These are phyloP conservation scores for Deilephila porcellus DNA, from an alignment of 2,888 invertebrate genomes.

Conservation along the genomic window DNA sequence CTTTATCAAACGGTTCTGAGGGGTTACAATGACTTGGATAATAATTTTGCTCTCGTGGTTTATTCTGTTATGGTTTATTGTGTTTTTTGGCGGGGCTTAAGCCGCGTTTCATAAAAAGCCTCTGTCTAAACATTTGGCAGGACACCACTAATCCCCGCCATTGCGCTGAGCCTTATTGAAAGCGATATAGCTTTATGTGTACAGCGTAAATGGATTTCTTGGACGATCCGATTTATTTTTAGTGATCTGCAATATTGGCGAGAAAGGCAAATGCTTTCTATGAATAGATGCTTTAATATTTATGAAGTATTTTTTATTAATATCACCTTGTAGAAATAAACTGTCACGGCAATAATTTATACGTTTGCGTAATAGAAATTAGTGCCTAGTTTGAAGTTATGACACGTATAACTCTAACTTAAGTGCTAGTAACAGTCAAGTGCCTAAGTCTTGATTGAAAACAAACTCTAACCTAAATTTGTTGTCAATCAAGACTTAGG, in stretches of 20 bases:
- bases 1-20: conserved; percentile 83
- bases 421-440: too few species aligned
- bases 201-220: conserved; percentile 37
- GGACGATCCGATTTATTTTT: conserved; percentile 14
- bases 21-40: conserved; percentile 78
- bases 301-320: too few species aligned
- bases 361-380: too few species aligned
- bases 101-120: conserved; percentile 72
- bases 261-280: neutral
- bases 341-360: too few species aligned
- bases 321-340: too few species aligned
- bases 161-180: conserved; percentile 59
- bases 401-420: too few species aligned
- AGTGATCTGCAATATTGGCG: neutral
- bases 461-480: too few species aligned
- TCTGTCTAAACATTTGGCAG: conserved; percentile 58
- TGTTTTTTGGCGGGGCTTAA: conserved; percentile 80
- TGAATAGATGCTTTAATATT: neutral
- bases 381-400: too few species aligned
- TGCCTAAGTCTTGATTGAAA: too few species aligned
- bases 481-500: too few species aligned
- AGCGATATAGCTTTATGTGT: conserved; percentile 53
- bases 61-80: conserved; percentile 69
- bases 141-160: conserved; percentile 61
- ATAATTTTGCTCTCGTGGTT: conserved; percentile 70